Evolutionary conservation across 2,888 invertebrate genomes (phyloP).

Genomic region (Myopa testacea): DNA sequence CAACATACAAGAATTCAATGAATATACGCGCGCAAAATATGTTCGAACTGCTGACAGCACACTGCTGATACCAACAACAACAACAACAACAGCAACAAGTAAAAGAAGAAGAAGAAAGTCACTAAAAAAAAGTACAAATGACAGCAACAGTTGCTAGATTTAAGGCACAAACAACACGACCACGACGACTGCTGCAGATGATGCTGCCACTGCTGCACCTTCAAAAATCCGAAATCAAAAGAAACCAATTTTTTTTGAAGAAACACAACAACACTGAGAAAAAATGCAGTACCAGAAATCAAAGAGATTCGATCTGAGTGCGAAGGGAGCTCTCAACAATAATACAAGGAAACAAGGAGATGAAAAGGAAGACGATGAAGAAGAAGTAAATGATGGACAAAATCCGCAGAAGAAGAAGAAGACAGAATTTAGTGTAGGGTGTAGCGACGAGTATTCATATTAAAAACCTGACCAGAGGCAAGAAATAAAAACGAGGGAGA

Average conservation of each 20-base stretch:
- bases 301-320: conserved; percentile 28
- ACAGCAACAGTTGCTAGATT: conserved; percentile 6
- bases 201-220: conserved; percentile 25
- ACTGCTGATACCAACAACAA: conserved; percentile 15
- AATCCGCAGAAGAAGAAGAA: neutral
- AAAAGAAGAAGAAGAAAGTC: neutral
- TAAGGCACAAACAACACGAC: conserved; percentile 6
- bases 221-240: conserved; percentile 16
- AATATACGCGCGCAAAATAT: conserved; percentile 35
- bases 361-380: neutral
- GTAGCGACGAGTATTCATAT: neutral
- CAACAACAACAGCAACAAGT: conserved; percentile 28
- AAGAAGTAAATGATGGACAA: neutral
- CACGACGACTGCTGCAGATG: conserved; percentile 35
- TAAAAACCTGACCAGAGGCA: conserved; percentile 15
- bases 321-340: neutral
- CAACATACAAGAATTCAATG: conserved; percentile 32
- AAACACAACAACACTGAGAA: conserved; percentile 1
- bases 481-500: neutral
- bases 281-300: conserved; percentile 16
- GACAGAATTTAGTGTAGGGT: neutral
- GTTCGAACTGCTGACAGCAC: conserved; percentile 34
- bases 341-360: neutral
- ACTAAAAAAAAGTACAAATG: neutral
- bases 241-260: neutral